These are phyloP conservation scores for Dendropsophus ebraccatus DNA, from an alignment of 2,113 vertebrate species.

Conservation along the genomic window DNA sequence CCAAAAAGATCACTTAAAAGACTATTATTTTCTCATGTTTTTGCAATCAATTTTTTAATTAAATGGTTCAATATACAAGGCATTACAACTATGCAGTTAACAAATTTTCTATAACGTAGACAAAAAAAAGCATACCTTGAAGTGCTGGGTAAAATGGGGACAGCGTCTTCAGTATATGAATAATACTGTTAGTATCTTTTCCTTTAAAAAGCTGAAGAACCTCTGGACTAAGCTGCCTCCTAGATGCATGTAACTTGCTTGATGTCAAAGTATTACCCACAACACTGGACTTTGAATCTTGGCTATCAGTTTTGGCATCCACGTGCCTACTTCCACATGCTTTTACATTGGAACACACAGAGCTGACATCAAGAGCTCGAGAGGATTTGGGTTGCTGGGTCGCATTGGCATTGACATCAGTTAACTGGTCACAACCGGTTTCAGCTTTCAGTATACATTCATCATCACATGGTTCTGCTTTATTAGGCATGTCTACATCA, in stretches of 20 bases:
- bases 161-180: constrained; percentile 4
- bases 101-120: background rate
- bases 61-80: too few species aligned
- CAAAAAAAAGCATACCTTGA: constrained; percentile 15
- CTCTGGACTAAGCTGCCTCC: constrained; percentile 23
- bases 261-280: background rate
- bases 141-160: constrained; percentile 40
- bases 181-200: constrained; percentile 5
- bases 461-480: background rate
- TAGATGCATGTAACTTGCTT: background rate
- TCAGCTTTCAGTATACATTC: background rate
- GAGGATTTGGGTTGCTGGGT: background rate
- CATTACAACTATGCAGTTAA: background rate
- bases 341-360: background rate
- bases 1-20: too few species aligned
- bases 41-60: too few species aligned
- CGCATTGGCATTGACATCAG: background rate
- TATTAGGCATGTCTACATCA: background rate
- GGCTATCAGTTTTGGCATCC: background rate
- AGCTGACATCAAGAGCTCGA: background rate
- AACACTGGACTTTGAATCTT: background rate
- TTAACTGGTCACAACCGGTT: background rate
- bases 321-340: background rate
- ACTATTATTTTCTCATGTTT: too few species aligned
- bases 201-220: constrained; percentile 37